Percentiles rank a stretch among this genome's conserved stretches.
Evolutionary conservation across 2,113 vertebrate species (phyloP).

Genomic region (Rhineura floridana): DNA sequence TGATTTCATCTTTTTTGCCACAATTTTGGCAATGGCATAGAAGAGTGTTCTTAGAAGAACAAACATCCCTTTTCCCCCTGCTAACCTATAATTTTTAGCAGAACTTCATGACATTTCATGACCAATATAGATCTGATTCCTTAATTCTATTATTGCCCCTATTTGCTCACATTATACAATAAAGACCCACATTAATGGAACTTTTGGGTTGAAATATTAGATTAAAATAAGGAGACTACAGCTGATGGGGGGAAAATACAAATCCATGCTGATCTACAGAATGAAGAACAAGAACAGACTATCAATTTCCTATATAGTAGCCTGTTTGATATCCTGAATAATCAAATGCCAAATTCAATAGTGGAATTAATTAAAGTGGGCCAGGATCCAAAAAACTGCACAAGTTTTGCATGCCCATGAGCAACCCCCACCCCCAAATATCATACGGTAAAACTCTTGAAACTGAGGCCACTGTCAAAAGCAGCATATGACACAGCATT

Average conservation of each 20-base stretch:
- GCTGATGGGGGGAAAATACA: slow-evolving; percentile 43
- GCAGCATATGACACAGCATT: not conserved
- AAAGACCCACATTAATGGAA: slow-evolving; percentile 33
- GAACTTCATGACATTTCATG: not conserved
- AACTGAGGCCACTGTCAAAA: not conserved
- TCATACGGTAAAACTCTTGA: not conserved
- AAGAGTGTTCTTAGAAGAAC: slow-evolving; percentile 16
- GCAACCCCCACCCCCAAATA: not conserved
- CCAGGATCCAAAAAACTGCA: slow-evolving; percentile 24
- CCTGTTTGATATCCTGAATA: slow-evolving; percentile 21
- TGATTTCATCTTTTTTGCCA: too few species aligned
- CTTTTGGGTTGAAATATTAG: slow-evolving; percentile 2
- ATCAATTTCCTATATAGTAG: slow-evolving; percentile 38
- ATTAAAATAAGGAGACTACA: slow-evolving; percentile 39
- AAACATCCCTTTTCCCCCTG: not conserved
- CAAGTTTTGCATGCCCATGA: slow-evolving; percentile 5
- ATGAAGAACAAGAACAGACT: slow-evolving; percentile 51
- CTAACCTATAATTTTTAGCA: not conserved
- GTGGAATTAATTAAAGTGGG: slow-evolving; percentile 40
- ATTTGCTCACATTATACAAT: slow-evolving; percentile 13
- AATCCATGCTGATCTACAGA: slow-evolving; percentile 25
- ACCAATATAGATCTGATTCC: not conserved
- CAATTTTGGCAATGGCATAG: too few species aligned
- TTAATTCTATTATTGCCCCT: slow-evolving; percentile 11
- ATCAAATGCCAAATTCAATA: slow-evolving; percentile 38